These are phyloP conservation scores for Xanthia togata DNA, from an alignment of 2,888 invertebrate genomes.

Conservation along the genomic window DNA sequence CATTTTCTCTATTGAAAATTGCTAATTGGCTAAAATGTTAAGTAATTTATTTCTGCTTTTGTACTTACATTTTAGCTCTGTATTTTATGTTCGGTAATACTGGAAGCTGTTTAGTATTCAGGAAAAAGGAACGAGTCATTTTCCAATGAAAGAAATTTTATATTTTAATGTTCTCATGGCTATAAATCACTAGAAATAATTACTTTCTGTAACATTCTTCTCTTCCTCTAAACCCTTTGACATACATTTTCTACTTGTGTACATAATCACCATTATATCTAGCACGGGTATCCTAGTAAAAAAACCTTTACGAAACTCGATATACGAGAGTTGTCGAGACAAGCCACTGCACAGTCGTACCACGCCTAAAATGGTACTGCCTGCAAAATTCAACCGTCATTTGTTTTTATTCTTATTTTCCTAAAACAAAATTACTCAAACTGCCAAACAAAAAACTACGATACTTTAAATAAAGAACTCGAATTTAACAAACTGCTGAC, in stretches of 20 bases:
- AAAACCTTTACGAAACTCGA: background rate
- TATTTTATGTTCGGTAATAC: background rate
- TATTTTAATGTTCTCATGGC: background rate
- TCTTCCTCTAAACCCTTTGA: background rate
- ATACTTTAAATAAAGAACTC: constrained; percentile 48
- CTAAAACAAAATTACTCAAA: constrained; percentile 53
- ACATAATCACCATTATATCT: background rate
- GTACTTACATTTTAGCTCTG: constrained; percentile 1
- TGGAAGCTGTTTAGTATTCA: constrained; percentile 8
- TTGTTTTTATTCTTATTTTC: constrained; percentile 22
- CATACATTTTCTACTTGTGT: background rate
- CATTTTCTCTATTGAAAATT: constrained; percentile 32
- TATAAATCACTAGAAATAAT: background rate
- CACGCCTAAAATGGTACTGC: constrained; percentile 11
- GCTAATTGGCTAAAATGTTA: constrained; percentile 3
- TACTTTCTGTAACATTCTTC: accelerated
- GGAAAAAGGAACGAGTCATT: background rate
- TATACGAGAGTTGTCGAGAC: constrained; percentile 8
- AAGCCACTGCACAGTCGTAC: constrained; percentile 18
- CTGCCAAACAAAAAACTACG: constrained; percentile 27
- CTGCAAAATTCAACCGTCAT: constrained; percentile 27
- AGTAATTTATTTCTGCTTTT: constrained; percentile 10
- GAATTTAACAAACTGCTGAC: constrained; percentile 56
- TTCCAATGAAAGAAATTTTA: background rate
- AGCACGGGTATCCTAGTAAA: background rate